Evolutionary conservation across 2,113 vertebrate genomes (phyloP), one percentile per base, ranked within the genome.

Genomic region (Coryphaenoides rupestris): DNA sequence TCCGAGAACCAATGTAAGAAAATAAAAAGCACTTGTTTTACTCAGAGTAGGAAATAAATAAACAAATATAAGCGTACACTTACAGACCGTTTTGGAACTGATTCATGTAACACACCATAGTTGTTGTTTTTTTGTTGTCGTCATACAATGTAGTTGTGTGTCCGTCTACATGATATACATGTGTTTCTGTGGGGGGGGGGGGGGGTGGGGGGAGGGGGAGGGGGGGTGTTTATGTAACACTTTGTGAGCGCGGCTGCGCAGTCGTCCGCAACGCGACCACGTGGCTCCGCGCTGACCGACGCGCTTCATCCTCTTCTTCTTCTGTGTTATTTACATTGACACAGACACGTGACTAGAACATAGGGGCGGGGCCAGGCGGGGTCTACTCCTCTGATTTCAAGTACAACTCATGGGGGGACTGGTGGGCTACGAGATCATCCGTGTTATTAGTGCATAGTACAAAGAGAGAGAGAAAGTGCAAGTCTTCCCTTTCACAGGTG

Each of bases 1-100:
- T 92, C 93, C 91, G 92, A 93, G 91, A 96, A 95, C 93, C 81
- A 91, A 95, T 92, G 94, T 95, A 97, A 92, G 94, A 96, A 96
- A 96, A 22, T 94, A 95, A 97, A 96, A 97, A 95, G 92, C 95
- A 97, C 94, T 94, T 94, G 91, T 92, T 93, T 96, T 93, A 97
- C 94, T 92, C 91, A 91, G 93, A 94, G 93, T 78, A 70, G 71
- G 73, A 82, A 83, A 85, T 28, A 63, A 65, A 65, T 52, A 91
- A 93, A 90, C 40, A 91, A 93, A 68, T 62, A 46, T 57, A 93
- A 88, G 89, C 93, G 93, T 93, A 98, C 84, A 94, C 92, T 90
- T 94, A 97, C 79, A 93, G 93, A 95, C 92, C 95, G 91, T 92
- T n/a, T 93, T 91, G 92, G 94, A 95, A 97, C 93, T 90, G 81